Percentiles rank a stretch among this genome's conserved stretches.
Evolutionary conservation across 2,888 invertebrate genomes (phyloP).

Genomic region (Priocnemis perturbator): DNA sequence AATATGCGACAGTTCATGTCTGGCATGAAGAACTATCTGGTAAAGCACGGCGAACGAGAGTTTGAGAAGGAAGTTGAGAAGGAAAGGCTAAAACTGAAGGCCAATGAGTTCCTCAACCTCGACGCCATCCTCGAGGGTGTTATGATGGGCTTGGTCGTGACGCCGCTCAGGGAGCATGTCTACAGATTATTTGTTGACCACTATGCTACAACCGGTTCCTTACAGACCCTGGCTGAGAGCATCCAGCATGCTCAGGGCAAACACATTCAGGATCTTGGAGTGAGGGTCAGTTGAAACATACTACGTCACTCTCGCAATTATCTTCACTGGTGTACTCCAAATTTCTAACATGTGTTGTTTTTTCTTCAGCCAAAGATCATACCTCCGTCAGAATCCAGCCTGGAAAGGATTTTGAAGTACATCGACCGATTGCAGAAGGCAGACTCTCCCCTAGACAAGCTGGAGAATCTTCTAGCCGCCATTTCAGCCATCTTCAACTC

Average conservation of each 20-base stretch:
- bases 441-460: constrained; percentile 94
- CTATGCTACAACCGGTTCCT: constrained; percentile 86
- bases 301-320: too few species aligned
- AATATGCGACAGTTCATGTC: constrained; percentile 98
- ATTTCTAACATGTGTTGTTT: neutral
- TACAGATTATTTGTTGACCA: constrained; percentile 91
- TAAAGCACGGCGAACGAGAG: constrained; percentile 95
- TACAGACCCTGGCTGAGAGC: constrained; percentile 84
- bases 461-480: constrained; percentile 92
- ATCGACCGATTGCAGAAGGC: constrained; percentile 91
- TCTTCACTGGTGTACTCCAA: neutral
- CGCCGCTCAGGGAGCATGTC: constrained; percentile 89
- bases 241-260: constrained; percentile 83
- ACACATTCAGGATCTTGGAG: constrained; percentile 82
- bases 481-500: constrained; percentile 92
- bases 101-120: constrained; percentile 95
- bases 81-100: constrained; percentile 88
- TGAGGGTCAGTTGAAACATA: constrained; percentile 79
- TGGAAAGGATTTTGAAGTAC: constrained; percentile 87
- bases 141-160: constrained; percentile 92
- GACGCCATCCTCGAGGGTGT: constrained; percentile 97
- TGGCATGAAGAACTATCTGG: constrained; percentile 98
- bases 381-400: constrained; percentile 84
- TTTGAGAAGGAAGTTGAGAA: constrained; percentile 94
- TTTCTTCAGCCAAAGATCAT: constrained; percentile 81